A percentile compares a stretch with the other conserved stretches of the same genome.
Evolutionary conservation across 1,140 invertebrate genomes (phyloP).

Genomic region (Musca domestica): DNA sequence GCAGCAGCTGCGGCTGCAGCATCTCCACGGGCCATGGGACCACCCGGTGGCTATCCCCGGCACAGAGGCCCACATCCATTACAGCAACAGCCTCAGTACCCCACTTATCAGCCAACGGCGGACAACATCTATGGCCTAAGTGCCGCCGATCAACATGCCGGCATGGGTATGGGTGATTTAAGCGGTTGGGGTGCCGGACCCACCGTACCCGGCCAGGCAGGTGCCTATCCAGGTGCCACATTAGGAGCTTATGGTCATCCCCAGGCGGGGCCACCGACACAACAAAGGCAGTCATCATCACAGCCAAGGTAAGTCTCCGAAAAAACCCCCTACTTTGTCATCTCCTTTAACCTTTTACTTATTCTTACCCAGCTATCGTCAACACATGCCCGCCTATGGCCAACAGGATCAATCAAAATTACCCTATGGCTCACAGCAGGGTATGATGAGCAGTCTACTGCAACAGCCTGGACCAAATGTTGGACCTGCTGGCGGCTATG

Average conservation of each 20-base stretch:
- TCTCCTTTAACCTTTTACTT: neutral
- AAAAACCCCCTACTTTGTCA: neutral
- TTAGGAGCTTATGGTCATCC: constrained; percentile 60
- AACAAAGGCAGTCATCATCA: constrained; percentile 49
- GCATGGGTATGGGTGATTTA: constrained; percentile 59
- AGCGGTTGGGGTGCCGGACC: constrained; percentile 59
- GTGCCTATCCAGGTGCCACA: constrained; percentile 58
- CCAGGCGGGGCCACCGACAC: constrained; percentile 53
- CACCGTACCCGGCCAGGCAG: constrained; percentile 56
- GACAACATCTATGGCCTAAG: constrained; percentile 76
- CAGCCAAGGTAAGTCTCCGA: constrained; percentile 33
- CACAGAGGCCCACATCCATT: constrained; percentile 55
- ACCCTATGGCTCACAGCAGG: constrained; percentile 57
- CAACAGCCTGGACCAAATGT: constrained; percentile 44
- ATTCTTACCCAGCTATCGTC: constrained; percentile 59
- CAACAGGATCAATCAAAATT: constrained; percentile 63
- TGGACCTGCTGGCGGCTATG: constrained; percentile 38
- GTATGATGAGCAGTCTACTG: constrained; percentile 59
- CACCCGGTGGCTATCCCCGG: constrained; percentile 54
- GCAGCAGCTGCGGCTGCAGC: constrained; percentile 61
- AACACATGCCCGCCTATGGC: constrained; percentile 62
- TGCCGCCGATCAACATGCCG: constrained; percentile 59
- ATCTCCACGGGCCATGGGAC: constrained; percentile 62
- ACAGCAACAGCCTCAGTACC: constrained; percentile 53
- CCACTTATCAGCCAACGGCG: constrained; percentile 59